phyloP scores from a whole-genome alignment of 2,797 vertebrate genomes.

The Remorina albescens region DNA sequence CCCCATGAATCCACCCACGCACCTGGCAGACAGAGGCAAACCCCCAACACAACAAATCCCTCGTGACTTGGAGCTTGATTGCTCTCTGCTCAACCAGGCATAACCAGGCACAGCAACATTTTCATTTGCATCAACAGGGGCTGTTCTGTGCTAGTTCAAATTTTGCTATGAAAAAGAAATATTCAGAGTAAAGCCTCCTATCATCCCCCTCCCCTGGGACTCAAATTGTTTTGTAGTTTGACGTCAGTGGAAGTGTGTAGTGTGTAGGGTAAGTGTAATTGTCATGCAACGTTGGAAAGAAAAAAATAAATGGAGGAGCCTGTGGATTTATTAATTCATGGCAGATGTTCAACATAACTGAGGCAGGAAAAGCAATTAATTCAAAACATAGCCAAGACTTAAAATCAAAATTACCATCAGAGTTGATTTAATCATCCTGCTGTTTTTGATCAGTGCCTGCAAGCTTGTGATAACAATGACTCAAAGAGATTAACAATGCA shows the following conservation, averaged over 20 bases:
- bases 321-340: conserved; percentile 71
- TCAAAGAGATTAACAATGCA: conserved; percentile 53
- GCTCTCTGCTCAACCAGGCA: conserved; percentile 71
- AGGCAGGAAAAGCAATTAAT: conserved; percentile 45
- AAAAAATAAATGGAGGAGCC: conserved; percentile 65
- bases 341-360: conserved; percentile 73
- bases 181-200: conserved; percentile 72
- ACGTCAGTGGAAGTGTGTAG: conserved; percentile 57
- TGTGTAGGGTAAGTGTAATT: conserved; percentile 32
- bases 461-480: conserved; percentile 66
- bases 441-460: conserved; percentile 60
- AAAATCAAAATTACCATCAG: conserved; percentile 61
- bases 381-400: conserved; percentile 52
- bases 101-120: conserved; percentile 49
- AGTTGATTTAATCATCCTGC: conserved; percentile 44
- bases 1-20: conserved; percentile 71
- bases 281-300: conserved; percentile 43
- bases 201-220: conserved; percentile 55
- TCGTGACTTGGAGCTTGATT: conserved; percentile 58
- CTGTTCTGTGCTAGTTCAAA: conserved; percentile 42
- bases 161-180: conserved; percentile 62
- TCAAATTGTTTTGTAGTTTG: conserved; percentile 65
- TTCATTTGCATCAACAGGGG: conserved; percentile 63
- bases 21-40: conserved; percentile 65
- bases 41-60: conserved; percentile 72